Evolutionary conservation across 2,797 vertebrate species (phyloP).

Genomic region (Darevskia mixta): DNA sequence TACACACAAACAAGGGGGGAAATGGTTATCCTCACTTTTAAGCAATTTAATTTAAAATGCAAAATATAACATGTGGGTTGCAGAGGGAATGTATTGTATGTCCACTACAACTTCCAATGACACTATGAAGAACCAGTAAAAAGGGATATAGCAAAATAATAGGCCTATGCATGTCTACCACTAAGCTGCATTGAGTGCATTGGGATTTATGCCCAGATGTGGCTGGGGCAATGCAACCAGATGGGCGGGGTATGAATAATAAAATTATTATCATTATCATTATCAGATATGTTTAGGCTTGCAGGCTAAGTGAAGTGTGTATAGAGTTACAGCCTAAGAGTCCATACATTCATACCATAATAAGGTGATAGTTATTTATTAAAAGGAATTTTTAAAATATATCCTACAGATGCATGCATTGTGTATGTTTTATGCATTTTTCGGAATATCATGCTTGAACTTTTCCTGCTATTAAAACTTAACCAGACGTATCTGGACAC

Average conservation of each 20-base stretch:
- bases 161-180: neutral
- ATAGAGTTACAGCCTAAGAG: neutral
- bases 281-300: neutral
- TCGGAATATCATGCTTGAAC: neutral
- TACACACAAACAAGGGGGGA: neutral
- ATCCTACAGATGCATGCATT: neutral
- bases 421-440: no score
- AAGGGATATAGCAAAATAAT: neutral
- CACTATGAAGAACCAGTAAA: neutral
- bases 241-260: no score
- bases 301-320: neutral
- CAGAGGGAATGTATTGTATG: neutral
- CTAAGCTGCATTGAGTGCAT: neutral
- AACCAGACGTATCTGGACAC: no score
- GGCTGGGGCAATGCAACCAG: no score
- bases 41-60: neutral
- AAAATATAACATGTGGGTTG: neutral
- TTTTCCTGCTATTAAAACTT: neutral
- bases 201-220: neutral
- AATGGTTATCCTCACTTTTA: neutral
- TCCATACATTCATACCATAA: neutral
- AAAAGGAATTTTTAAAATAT: neutral
- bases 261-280: no score
- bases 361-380: neutral
- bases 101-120: neutral